phyloP scores from a whole-genome alignment of 2,113 vertebrate genomes.

The Pangasianodon gigas region DNA sequence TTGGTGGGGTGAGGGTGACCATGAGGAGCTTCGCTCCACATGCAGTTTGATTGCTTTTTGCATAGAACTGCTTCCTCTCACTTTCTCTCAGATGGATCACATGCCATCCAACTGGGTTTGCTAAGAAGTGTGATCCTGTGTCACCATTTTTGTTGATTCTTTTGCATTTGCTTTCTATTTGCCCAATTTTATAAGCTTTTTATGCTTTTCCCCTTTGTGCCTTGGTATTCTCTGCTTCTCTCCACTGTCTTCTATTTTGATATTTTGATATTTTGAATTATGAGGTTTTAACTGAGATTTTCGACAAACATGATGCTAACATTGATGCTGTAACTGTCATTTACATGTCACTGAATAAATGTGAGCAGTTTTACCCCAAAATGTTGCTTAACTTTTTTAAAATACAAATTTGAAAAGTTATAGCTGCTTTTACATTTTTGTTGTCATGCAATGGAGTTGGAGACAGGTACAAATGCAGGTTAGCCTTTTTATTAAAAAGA shows the following conservation, averaged over 20 bases:
- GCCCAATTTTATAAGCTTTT: not conserved
- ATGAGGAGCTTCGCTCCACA: conserved; percentile 15
- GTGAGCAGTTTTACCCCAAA: not conserved
- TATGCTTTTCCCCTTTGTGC: not conserved
- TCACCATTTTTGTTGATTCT: not conserved
- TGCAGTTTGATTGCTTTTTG: conserved; percentile 32
- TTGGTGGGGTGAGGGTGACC: conserved; percentile 22
- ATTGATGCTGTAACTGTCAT: no score
- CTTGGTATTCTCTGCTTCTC: not conserved
- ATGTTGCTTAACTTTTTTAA: not conserved
- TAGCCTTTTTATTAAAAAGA: no score
- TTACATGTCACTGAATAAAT: not conserved
- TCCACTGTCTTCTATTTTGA: not conserved
- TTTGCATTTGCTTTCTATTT: not conserved
- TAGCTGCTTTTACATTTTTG: not conserved
- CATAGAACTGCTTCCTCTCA: not conserved
- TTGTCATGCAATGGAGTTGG: no score
- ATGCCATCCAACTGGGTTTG: conserved; percentile 4
- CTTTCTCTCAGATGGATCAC: conserved; percentile 1
- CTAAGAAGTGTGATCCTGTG: conserved; percentile 21
- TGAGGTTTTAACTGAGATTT: not conserved
- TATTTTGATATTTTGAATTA: not conserved
- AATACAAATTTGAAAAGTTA: not conserved
- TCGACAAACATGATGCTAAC: not conserved
- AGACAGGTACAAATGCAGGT: no score